Evolutionary conservation across 2,888 invertebrate species (phyloP).

Genomic region (Saturnia japonica): DNA sequence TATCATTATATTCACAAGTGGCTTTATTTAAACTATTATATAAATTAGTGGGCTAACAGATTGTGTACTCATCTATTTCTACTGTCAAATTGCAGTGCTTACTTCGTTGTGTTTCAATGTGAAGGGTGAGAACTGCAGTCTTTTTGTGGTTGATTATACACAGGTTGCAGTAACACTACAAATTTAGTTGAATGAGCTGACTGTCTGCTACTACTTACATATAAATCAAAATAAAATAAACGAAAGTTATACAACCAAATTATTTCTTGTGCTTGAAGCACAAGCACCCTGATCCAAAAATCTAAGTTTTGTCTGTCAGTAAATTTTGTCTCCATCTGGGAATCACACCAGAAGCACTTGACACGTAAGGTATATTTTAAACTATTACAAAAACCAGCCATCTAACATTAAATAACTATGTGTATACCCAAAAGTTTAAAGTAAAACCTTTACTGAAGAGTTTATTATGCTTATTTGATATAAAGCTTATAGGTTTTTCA

Average conservation of each 20-base stretch:
- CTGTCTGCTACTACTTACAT: background rate
- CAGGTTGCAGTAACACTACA: background rate
- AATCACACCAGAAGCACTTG: background rate
- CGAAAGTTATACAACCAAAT: background rate
- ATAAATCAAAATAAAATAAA: background rate
- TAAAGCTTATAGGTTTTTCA: background rate
- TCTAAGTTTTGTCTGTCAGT: background rate
- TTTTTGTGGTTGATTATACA: background rate
- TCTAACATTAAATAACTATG: background rate
- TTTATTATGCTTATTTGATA: background rate
- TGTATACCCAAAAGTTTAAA: background rate
- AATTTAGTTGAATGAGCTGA: background rate
- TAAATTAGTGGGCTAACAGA: too few relatives aligned
- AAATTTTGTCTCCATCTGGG: background rate
- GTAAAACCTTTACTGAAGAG: background rate
- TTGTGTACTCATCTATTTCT: too few relatives aligned
- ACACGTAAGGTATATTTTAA: background rate
- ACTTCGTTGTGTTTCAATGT: too few relatives aligned
- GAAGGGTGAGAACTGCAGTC: background rate
- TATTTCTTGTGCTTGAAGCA: background rate
- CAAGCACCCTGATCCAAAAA: background rate
- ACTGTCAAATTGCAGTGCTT: too few relatives aligned
- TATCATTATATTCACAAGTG: too few relatives aligned
- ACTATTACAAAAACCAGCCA: background rate
- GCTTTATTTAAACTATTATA: too few relatives aligned